phyloP scores from a whole-genome alignment of 2,113 vertebrate species.

The Sminthopsis crassicaudata region DNA sequence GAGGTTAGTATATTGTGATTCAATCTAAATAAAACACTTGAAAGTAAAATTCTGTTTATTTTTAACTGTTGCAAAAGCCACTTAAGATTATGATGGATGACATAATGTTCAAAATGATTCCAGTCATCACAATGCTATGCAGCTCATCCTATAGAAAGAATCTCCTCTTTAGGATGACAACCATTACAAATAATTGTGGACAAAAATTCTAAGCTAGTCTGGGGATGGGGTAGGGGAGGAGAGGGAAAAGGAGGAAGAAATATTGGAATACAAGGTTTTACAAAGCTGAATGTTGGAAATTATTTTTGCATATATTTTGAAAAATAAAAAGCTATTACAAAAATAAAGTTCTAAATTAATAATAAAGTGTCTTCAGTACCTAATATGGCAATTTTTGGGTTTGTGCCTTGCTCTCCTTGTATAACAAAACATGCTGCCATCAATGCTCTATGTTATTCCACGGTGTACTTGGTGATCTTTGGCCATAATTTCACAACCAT shows the following conservation, averaged over 20 bases:
- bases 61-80: slow-evolving; percentile 44
- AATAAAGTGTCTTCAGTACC: slow-evolving; percentile 45
- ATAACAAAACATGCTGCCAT: neutral
- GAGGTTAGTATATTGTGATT: neutral
- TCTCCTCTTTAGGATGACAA: slow-evolving; percentile 45
- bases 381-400: slow-evolving; percentile 21
- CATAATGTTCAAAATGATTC: slow-evolving; percentile 20
- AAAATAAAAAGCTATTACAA: too few species aligned
- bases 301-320: too few species aligned
- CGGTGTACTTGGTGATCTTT: neutral
- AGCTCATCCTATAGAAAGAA: slow-evolving; percentile 59
- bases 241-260: too few species aligned
- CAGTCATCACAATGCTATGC: neutral
- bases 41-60: slow-evolving; percentile 47
- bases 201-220: slow-evolving; percentile 18
- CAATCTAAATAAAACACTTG: neutral
- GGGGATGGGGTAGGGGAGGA: too few species aligned
- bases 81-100: slow-evolving; percentile 29
- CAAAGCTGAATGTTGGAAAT: too few species aligned
- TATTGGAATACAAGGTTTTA: too few species aligned
- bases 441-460: neutral
- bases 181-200: slow-evolving; percentile 35
- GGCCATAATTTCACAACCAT: slow-evolving; percentile 1
- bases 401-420: slow-evolving; percentile 38
- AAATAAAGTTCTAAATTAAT: slow-evolving; percentile 20